A percentile compares a stretch with the other conserved stretches of the same genome.
Conservation (phyloP, 2,113 vertebrate species). For the Herpailurus yagouaroundi region DNA sequence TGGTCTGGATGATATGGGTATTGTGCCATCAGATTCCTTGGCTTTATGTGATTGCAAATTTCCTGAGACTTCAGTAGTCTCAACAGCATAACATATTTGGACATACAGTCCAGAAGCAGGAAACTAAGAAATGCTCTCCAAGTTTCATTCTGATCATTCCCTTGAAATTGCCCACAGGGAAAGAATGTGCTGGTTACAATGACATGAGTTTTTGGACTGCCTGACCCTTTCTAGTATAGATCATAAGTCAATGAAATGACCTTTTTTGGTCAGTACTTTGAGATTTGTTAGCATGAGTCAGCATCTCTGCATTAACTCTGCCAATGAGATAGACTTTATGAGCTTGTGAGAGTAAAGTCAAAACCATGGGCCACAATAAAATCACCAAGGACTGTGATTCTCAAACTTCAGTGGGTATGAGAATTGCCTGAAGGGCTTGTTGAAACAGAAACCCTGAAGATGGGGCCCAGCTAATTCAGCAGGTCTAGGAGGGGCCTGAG, state of each 20-base stretch:
- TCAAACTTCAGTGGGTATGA: not conserved
- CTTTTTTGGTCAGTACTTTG: not conserved
- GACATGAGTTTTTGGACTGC: not conserved
- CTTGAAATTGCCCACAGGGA: not conserved
- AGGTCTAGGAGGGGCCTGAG: not conserved
- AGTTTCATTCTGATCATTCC: not conserved
- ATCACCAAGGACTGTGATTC: not conserved
- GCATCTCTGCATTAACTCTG: not conserved
- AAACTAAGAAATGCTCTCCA: not conserved
- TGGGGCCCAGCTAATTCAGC: not conserved
- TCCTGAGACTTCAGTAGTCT: not conserved
- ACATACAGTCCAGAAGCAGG: not conserved
- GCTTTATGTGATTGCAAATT: not conserved
- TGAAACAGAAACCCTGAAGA: not conserved
- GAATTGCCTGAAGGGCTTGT: not conserved
- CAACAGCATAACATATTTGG: not conserved
- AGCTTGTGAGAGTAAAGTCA: not conserved
- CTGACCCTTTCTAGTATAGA: not conserved
- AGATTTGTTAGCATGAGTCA: not conserved
- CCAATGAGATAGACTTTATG: not conserved
- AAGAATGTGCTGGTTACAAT: not conserved
- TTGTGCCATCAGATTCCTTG: not conserved
- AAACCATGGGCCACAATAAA: not conserved
- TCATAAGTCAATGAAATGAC: not conserved
- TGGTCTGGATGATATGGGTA: not conserved